Base-by-base conservation (phyloP, 2,113 vertebrate species). In the Pungitius pungitius region DNA sequence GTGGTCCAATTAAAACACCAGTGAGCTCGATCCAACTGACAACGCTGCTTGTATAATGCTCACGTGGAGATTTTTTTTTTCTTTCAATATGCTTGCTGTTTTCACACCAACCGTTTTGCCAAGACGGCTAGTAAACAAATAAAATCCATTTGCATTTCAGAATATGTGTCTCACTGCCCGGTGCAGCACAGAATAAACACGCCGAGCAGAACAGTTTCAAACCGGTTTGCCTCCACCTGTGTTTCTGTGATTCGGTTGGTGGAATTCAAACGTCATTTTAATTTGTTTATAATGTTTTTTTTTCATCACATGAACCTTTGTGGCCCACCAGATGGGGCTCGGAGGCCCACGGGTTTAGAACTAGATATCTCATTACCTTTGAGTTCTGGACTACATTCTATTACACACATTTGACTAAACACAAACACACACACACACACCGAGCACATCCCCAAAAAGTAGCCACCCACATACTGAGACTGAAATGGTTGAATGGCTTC, bases 81-180 rank as follows among this genome's bases (percentile, higher is more conserved):
- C 37, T 27, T 54, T 71, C 43, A 79, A 60, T 72, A 68, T 78
- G 49, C 71, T 71, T 54, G n/a, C 63, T 42, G 54, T 65, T 78
- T 73, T 79, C 80, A 35, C 74, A 69, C 72, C 69, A 80, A 78
- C 66, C 86, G 76, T 75, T 87, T 87, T 70, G 73, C 69, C 72
- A 73, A 64, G 60, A 81, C 57, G 60, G 33, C 39, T 26, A 54
- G 70, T 70, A 79, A 87, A 88, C 74, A 89, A 85, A 85, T 45
- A 61, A 17, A 60, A 63, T 26, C 73, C 26, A 15, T 61, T 71
- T n/a, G 45, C 42, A 80, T 87, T 77, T 82, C 76, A 74, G 56
- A 78, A 56, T 77, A 22, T 54, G 70, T 9, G 35, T 77, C n/a
- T 60, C 40, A 8, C 57, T 68, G 51, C 55, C 18, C 9, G 0